These are phyloP conservation scores for Nasonia giraulti DNA, from an alignment of 1,140 invertebrate species.

Conservation along the genomic window DNA sequence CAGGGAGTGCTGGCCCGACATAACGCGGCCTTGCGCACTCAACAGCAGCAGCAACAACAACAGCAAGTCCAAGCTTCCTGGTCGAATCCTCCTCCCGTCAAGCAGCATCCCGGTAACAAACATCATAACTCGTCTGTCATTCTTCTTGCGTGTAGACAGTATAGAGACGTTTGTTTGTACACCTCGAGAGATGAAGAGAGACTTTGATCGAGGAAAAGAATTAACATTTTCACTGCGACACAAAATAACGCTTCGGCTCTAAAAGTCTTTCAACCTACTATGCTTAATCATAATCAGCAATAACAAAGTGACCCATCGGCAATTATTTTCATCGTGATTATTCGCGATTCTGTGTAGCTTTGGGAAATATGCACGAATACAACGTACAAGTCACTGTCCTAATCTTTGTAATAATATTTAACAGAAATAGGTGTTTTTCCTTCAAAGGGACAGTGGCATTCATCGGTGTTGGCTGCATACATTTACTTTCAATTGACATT, in stretches of 20 bases:
- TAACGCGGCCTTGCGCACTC: slow-evolving; percentile 51
- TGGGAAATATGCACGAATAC: neutral
- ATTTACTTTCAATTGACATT: neutral
- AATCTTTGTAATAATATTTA: neutral
- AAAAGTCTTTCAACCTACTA: neutral
- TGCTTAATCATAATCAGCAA: neutral
- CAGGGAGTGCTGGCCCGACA: slow-evolving; percentile 65
- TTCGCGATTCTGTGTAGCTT: neutral
- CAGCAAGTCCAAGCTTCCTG: slow-evolving; percentile 61
- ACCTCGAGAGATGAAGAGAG: neutral
- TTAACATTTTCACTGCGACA: neutral
- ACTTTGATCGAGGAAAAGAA: neutral
- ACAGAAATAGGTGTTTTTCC: no score
- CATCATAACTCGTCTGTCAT: neutral
- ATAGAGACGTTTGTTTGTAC: neutral
- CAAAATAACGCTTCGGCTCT: neutral
- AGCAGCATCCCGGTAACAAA: slow-evolving; percentile 70
- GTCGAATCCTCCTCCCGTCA: slow-evolving; percentile 59
- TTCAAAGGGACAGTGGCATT: neutral
- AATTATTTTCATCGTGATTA: neutral
- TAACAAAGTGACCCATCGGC: neutral
- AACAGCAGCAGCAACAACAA: slow-evolving; percentile 53
- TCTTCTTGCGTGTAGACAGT: neutral
- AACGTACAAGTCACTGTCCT: neutral
- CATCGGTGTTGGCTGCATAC: neutral